phyloP scores from a whole-genome alignment of 2,888 invertebrate genomes.

The Malthinus flaveolus region DNA sequence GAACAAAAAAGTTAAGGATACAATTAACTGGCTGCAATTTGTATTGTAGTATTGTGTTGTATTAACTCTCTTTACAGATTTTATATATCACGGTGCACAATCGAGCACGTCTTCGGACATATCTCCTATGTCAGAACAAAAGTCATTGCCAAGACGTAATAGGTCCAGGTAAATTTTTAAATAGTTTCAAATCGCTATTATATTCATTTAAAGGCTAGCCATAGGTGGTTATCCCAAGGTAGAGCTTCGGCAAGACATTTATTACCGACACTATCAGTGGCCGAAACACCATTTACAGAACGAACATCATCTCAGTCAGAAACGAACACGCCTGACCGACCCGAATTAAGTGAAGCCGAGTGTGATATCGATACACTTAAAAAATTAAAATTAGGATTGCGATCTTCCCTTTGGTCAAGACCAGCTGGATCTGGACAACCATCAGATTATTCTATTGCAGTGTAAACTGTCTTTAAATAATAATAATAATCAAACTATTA shows the following conservation, averaged over 20 bases:
- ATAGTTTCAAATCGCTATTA: slow-evolving; percentile 8
- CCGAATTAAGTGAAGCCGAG: slow-evolving; percentile 70
- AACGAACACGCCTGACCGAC: slow-evolving; percentile 56
- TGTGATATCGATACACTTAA: slow-evolving; percentile 76
- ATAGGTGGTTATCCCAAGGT: slow-evolving; percentile 58
- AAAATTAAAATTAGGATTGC: slow-evolving; percentile 70
- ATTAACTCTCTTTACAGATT: slow-evolving; percentile 58
- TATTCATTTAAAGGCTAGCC: slow-evolving; percentile 31
- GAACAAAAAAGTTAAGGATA: too few species aligned
- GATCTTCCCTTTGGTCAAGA: slow-evolving; percentile 72
- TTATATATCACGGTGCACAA: slow-evolving; percentile 74
- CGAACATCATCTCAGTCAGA: slow-evolving; percentile 47
- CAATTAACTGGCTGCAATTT: too few species aligned
- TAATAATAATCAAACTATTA: slow-evolving; percentile 29
- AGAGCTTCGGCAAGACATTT: slow-evolving; percentile 59
- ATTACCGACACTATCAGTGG: slow-evolving; percentile 65
- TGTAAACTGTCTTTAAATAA: slow-evolving; percentile 55
- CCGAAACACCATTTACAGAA: slow-evolving; percentile 60
- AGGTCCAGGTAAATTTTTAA: slow-evolving; percentile 63
- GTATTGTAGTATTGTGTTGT: too few species aligned
- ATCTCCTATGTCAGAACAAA: slow-evolving; percentile 78
- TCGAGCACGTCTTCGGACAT: slow-evolving; percentile 78
- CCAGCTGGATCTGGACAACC: slow-evolving; percentile 64
- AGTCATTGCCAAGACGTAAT: slow-evolving; percentile 72
- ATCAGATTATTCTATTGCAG: slow-evolving; percentile 75